A percentile compares a stretch with the other conserved stretches of the same genome.
phyloP scores from a whole-genome alignment of 92 coral and sea anemone genomes.

The Montipora capitata region DNA sequence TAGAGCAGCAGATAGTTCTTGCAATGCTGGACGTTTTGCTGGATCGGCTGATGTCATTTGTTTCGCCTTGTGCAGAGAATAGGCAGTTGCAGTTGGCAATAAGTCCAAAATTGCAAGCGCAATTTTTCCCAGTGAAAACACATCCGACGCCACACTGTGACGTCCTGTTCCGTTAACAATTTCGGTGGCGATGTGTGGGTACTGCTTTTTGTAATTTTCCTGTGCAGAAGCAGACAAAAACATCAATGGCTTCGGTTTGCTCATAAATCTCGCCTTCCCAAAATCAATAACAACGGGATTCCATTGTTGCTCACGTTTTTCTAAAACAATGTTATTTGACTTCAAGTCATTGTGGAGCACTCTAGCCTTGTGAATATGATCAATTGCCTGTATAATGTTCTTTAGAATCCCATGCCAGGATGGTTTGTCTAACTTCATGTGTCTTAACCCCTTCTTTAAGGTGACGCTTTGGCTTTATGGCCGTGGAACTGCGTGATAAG shows the following conservation, averaged over 20 bases:
- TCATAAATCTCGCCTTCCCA: background rate
- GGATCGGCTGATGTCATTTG: background rate
- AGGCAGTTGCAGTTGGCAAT: background rate
- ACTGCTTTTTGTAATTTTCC: background rate
- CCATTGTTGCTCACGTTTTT: background rate
- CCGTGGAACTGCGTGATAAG: background rate
- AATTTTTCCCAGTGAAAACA: background rate
- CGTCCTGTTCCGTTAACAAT: background rate
- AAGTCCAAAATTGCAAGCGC: background rate
- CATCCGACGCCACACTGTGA: background rate
- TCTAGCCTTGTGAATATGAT: background rate
- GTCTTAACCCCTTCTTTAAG: background rate
- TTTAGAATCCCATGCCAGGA: background rate
- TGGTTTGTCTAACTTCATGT: background rate
- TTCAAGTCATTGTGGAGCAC: background rate
- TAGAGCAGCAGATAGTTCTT: background rate
- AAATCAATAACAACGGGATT: background rate
- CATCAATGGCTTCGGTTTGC: background rate
- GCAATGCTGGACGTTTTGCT: background rate
- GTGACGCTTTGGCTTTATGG: background rate
- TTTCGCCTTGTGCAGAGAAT: background rate
- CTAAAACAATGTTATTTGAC: background rate
- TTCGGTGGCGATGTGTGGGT: background rate
- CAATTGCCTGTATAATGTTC: too few relatives aligned
- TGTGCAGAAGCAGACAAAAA: background rate